Evolutionary conservation across 2,797 vertebrate species (phyloP).

Genomic region (Microchirus variegatus): DNA sequence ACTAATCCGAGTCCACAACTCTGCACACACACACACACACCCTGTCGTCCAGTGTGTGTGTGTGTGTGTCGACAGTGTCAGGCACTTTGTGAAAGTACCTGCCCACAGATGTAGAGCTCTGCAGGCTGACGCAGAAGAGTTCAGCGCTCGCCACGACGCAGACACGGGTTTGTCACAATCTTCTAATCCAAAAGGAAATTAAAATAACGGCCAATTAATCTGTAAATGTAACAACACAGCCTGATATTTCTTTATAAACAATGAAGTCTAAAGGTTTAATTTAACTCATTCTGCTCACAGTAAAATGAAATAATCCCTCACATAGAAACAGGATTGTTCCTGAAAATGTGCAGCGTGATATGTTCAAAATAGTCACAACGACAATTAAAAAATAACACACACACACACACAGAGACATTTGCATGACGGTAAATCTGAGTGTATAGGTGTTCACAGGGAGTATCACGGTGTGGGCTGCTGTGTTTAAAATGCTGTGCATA

Average conservation of each 20-base stretch:
- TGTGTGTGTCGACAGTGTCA: constrained; percentile 92
- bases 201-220: background rate
- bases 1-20: constrained; percentile 87
- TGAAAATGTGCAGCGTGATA: constrained; percentile 5
- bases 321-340: background rate
- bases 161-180: constrained; percentile 55
- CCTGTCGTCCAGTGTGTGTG: constrained; percentile 86
- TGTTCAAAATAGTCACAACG: constrained; percentile 16
- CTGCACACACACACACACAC: constrained; percentile 45
- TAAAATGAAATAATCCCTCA: constrained; percentile 7
- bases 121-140: constrained; percentile 86
- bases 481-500: constrained; percentile 84
- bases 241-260: too few species aligned
- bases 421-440: constrained; percentile 47
- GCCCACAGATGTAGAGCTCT: constrained; percentile 94
- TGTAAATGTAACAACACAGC: background rate
- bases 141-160: too few species aligned
- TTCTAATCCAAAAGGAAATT: constrained; percentile 11
- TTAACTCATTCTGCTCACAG: too few species aligned
- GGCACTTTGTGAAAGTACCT: constrained; percentile 91
- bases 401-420: constrained; percentile 37
- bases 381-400: constrained; percentile 37
- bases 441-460: constrained; percentile 56
- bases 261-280: too few species aligned
- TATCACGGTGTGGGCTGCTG: constrained; percentile 59